Base-by-base conservation (phyloP, 2,888 invertebrate species). In the Cantharis rustica region DNA sequence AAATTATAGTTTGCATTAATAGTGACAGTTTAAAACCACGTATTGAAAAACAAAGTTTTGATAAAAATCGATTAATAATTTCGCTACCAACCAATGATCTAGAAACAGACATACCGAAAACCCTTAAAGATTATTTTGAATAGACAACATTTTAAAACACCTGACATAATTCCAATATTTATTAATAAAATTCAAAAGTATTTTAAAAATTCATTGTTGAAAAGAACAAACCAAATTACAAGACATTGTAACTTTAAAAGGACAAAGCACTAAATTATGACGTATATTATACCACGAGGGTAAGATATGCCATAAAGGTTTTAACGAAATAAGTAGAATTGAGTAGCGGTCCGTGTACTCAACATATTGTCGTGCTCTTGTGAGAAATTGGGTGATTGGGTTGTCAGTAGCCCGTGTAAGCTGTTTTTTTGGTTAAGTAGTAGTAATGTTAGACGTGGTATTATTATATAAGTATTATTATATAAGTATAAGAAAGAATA, bases 231-330 rank as follows among this genome's bases (percentile, higher is more conserved):
- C 10, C 23, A 31, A 64, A 16, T 70, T 78, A 72, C 23, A 13
- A 16, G 74, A 77, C 15, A 63, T 78, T n/a, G 64, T 26, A 31
- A 63, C 61, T 47, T 15, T 61, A 47, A 69, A 75, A 20, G 76
- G 75, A 72, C 20, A 62, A 47, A 27, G 10, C 13, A 7, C 70
- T 27, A 20, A 68, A 66, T 64, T 79, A 26, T 63, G n/a, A n/a
- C n/a, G n/a, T n/a, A n/a, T 63, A 71, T 69, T 75, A 27, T 70
- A 77, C 27, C 75, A 79, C n/a, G 72, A 69, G 17, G 75, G 69
- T 15, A 77, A 77, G 77, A 75, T 73, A 11, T 76, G 79, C 47
- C 75, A 75, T 61, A 13, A 72, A 62, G 79, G 76, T 61, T 75
- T 75, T 15, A 17, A 66, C 4, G 75, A 77, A 73, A 73, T 72